Percentiles rank a stretch among this genome's conserved stretches.
phyloP scores from a whole-genome alignment of 2,113 vertebrate genomes.

The Phasianus colchicus region DNA sequence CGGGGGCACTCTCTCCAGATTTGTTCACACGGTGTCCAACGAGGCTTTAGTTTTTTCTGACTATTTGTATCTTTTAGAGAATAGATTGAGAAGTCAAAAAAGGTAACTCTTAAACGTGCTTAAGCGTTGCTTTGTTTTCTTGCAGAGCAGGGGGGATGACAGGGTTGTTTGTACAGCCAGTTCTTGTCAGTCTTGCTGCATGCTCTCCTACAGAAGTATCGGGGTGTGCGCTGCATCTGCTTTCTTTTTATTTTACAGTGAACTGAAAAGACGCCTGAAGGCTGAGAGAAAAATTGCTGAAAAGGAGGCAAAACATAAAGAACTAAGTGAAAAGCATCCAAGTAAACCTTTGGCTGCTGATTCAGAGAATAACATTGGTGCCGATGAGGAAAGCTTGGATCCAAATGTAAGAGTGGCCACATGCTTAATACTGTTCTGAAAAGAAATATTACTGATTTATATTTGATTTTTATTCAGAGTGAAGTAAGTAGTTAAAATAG shows the following conservation, averaged over 20 bases:
- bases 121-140: background rate
- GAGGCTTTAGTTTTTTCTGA: background rate
- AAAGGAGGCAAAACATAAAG: constrained; percentile 91
- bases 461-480: background rate
- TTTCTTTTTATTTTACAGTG: constrained; percentile 77
- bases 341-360: constrained; percentile 44
- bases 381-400: constrained; percentile 92
- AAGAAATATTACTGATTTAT: background rate
- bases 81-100: background rate
- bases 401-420: constrained; percentile 86
- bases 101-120: background rate
- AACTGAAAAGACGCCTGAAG: constrained; percentile 94
- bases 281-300: constrained; percentile 93
- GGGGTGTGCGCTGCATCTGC: background rate
- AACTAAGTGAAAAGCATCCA: constrained; percentile 78
- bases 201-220: background rate
- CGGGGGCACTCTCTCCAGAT: rapidly evolving
- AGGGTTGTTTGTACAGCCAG: background rate
- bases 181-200: background rate
- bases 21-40: rapidly evolving
- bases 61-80: rapidly evolving
- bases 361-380: constrained; percentile 51
- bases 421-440: background rate
- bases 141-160: background rate
- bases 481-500: background rate